phyloP scores from a whole-genome alignment of 1,140 invertebrate species.

The Macrostomum lignano region DNA sequence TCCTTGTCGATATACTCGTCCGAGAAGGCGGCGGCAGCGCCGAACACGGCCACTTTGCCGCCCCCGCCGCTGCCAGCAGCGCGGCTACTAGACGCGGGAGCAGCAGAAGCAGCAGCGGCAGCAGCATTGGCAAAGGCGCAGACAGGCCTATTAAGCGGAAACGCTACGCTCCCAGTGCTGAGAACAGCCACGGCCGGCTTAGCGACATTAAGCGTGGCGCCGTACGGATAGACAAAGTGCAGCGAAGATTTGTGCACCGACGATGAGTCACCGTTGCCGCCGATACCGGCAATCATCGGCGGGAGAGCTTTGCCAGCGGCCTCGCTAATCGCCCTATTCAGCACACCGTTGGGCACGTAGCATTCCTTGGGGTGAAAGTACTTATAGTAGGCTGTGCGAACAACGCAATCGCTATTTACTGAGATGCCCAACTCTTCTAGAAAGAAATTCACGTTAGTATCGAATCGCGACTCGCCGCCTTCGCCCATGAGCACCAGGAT shows the following conservation, averaged over 20 bases:
- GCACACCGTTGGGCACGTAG: slow-evolving; percentile 49
- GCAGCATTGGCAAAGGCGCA: slow-evolving; percentile 41
- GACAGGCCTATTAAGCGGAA: slow-evolving; percentile 65
- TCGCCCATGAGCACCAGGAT: slow-evolving; percentile 58
- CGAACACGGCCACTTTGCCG: slow-evolving; percentile 33
- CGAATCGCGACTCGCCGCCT: slow-evolving; percentile 54
- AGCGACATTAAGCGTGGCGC: slow-evolving; percentile 68
- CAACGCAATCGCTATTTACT: slow-evolving; percentile 69
- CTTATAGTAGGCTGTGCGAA: slow-evolving; percentile 77
- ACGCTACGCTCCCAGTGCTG: slow-evolving; percentile 64
- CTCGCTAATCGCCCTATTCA: slow-evolving; percentile 34
- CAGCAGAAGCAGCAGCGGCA: slow-evolving; percentile 10
- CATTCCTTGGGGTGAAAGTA: slow-evolving; percentile 95
- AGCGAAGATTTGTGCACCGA: slow-evolving; percentile 22
- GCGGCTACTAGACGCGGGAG: too few relatives aligned
- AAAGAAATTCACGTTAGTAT: slow-evolving; percentile 83
- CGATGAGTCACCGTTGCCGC: too few relatives aligned
- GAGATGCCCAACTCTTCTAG: slow-evolving; percentile 78
- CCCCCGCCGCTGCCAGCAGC: too few relatives aligned
- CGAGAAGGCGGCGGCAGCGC: slow-evolving; percentile 34
- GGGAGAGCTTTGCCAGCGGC: slow-evolving; percentile 21
- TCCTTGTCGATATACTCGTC: slow-evolving; percentile 69
- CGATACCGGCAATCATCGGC: too few relatives aligned
- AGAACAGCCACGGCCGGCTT: slow-evolving; percentile 57
- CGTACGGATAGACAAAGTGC: slow-evolving; percentile 71